Evolutionary conservation across 1,140 invertebrate genomes (phyloP), one percentile per base, ranked within the genome.

Genomic region (Drosophila cardini): DNA sequence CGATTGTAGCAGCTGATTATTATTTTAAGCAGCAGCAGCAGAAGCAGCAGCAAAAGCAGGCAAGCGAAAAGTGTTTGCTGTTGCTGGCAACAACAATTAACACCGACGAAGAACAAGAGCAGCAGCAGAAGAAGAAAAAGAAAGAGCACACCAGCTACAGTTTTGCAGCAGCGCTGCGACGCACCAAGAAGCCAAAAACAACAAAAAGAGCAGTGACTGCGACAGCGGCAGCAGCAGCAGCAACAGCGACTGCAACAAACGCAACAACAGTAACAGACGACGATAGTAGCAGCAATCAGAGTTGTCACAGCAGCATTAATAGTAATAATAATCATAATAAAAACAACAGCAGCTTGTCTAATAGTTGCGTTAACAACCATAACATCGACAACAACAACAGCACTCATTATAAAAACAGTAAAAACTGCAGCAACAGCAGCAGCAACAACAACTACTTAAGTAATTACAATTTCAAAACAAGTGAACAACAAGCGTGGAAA

Each of bases 401-500:
- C 84, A 72, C 79, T 80, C 68, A 89, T 80, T 87, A 84, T 80
- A 89, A 72, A 78, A 89, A 89, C 83, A 87, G 83, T 78, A 87
- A 89, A 79, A 82, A 82, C 81, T 62, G 53, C 62, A 78, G 21
- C 45, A 55, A 53, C 63, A 75, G 53, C 58, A 64, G 36, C 62
- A 72, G 69, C 60, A 83, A 87, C 62, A 86, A 87, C 73, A 77
- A 87, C 83, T 74, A 87, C 84, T 67, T 83, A 42, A 79, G 55
- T 89, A 84, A 89, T 87, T 87, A 87, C 67, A 89, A 80, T 89
- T 89, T 78, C 85, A 90, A 85, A 84, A 78, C 85, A 89, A 89
- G 50, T 56, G 78, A 87, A 67, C 80, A 83, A 76, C 86, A 89
- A 80, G 72, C 72, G 71, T 86, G 78, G 78, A 86, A 86, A 86